These are phyloP conservation scores for Peromyscus californicus DNA, from an alignment of 2,113 vertebrate genomes.

Conservation along the genomic window DNA sequence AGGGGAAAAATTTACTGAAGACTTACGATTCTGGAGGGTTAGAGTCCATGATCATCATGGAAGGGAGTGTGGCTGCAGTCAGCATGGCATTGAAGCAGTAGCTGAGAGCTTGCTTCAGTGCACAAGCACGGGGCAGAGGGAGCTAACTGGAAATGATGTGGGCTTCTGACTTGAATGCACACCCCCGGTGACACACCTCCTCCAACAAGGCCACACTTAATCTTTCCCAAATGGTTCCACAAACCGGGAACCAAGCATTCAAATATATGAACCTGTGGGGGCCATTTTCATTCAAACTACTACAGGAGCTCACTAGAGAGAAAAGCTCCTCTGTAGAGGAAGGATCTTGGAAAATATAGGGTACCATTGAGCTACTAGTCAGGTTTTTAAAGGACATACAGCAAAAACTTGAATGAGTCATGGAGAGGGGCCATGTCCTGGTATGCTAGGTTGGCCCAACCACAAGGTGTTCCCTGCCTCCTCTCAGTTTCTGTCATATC, in stretches of 20 bases:
- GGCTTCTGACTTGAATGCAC: neutral
- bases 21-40: too few relatives aligned
- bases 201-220: neutral
- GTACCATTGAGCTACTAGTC: neutral
- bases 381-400: too few relatives aligned
- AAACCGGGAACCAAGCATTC: neutral
- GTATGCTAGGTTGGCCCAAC: neutral
- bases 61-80: neutral
- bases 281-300: neutral
- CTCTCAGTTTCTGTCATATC: neutral
- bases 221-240: neutral
- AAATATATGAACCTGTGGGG: too few relatives aligned
- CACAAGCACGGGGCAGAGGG: neutral
- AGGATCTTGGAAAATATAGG: neutral
- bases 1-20: too few relatives aligned
- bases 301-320: neutral
- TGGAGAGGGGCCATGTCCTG: neutral
- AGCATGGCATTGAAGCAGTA: neutral
- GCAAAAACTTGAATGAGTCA: neutral
- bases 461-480: neutral
- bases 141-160: neutral
- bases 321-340: too few relatives aligned
- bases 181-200: neutral
- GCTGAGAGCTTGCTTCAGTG: neutral
- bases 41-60: too few relatives aligned